phyloP scores from a whole-genome alignment of 2,888 invertebrate species.

The Drosophila mayaguana region DNA sequence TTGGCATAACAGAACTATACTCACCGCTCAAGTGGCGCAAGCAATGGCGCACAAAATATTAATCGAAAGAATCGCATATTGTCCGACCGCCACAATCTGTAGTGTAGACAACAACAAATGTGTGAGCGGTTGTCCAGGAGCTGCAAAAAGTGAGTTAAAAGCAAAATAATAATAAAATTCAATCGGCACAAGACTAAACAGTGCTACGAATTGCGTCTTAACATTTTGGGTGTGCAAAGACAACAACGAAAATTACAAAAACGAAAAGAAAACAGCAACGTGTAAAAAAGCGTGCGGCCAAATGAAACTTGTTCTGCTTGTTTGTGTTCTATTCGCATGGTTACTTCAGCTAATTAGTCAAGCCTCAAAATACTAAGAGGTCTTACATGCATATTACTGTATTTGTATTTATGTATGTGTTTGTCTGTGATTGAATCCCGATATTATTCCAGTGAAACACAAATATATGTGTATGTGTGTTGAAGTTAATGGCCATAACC shows the following conservation, averaged over 20 bases:
- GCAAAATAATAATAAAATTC: conserved; percentile 30
- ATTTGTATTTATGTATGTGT: background rate
- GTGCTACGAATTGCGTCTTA: conserved; percentile 26
- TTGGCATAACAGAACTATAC: background rate
- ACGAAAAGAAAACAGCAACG: conserved; percentile 10
- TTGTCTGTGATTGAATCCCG: conserved; percentile 1
- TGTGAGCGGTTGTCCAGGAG: conserved; percentile 59
- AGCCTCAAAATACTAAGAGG: conserved; percentile 24
- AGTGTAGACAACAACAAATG: conserved; percentile 60
- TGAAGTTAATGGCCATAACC: conserved; percentile 6
- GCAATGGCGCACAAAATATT: background rate
- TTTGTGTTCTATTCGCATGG: conserved; percentile 68
- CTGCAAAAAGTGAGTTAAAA: conserved; percentile 53
- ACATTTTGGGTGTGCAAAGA: conserved; percentile 3
- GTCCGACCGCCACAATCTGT: conserved; percentile 41
- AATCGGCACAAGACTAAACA: conserved; percentile 3
- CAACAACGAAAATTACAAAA: background rate
- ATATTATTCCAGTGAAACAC: background rate
- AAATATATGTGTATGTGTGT: background rate
- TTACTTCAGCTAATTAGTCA: conserved; percentile 69
- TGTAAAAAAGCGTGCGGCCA: conserved; percentile 29
- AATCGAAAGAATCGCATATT: conserved; percentile 25
- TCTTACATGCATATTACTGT: background rate
- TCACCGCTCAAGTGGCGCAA: background rate
- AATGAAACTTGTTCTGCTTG: conserved; percentile 62